Evolutionary conservation across 2,113 vertebrate species (phyloP), one percentile per base, ranked within the genome.

Genomic region (Apaloderma vittatum): DNA sequence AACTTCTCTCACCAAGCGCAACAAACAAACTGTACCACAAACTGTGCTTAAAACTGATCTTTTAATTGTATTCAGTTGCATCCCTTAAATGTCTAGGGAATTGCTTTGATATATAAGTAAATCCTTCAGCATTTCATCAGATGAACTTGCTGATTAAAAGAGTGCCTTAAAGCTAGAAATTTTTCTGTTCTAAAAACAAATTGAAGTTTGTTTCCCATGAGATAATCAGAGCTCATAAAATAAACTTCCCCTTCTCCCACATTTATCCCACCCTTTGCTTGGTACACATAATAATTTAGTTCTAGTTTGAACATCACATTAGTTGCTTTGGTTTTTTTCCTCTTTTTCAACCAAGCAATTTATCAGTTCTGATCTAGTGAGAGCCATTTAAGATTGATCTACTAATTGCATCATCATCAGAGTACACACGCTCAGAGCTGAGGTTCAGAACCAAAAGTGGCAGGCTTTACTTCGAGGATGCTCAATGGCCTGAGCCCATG

Each of bases 31-130:
- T 52, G 29, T 80, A 59, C 70, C 54, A 72, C 51, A 93, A 93
- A 79, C 67, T 58, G 24, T 96, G 88, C 94, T 96, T 95, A 89
- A 88, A 65, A 52, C 70, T 67, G 84, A 97, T 93, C 84, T 96
- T 97, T 94, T 97, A 97, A 98, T 97, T 96, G 81, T 90, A 91
- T 97, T 97, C 78, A 57, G 78, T 86, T 91, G 46, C 72, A 91
- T 94, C 9, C 23, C 52, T 95, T 95, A 94, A 97, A 80, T 96
- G 81, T 73, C 94, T 61, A 73, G 94, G 93, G 94, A 97, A n/a
- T 7, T 63, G 29, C 85, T 98, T 97, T 94, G 87, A 97, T 97
- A 97, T 70, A 89, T 86, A 96, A 94, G 87, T 85, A 96, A 97
- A 97, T 97, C 94, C 80, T 95, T 54, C 82, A 95, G 91, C 77